These are phyloP conservation scores for Regulus satrapa DNA, from an alignment of 2,113 vertebrate species.

Conservation along the genomic window DNA sequence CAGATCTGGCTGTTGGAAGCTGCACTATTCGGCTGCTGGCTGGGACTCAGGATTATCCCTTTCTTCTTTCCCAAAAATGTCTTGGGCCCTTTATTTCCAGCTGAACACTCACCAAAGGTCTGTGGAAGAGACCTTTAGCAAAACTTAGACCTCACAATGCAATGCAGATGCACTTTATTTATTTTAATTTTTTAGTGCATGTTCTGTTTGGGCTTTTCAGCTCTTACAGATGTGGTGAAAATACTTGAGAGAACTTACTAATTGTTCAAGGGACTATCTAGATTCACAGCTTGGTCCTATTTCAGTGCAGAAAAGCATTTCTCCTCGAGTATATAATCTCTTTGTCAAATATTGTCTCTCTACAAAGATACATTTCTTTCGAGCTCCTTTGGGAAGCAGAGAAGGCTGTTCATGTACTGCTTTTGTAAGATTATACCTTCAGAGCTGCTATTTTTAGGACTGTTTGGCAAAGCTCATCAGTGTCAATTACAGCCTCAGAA, in stretches of 20 bases:
- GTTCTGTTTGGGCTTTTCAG: neutral
- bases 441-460: neutral
- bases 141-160: neutral
- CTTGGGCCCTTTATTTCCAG: slow-evolving; percentile 27
- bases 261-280: neutral
- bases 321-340: neutral
- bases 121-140: neutral
- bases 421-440: neutral
- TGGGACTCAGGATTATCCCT: slow-evolving; percentile 30
- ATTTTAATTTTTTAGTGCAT: neutral
- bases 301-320: neutral
- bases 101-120: neutral
- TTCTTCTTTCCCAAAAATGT: slow-evolving; percentile 10
- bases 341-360: neutral
- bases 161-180: neutral
- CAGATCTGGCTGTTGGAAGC: neutral
- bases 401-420: neutral
- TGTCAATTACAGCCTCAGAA: neutral
- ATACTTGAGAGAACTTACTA: neutral
- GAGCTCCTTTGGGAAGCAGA: neutral
- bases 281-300: neutral
- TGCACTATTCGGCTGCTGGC: slow-evolving; percentile 18
- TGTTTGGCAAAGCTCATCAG: neutral
- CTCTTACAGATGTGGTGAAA: neutral
- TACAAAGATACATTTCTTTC: neutral